A percentile compares a stretch with the other conserved stretches of the same genome.
Evolutionary conservation across 2,797 vertebrate species (phyloP).

Genomic region (Aselliscus stoliczkanus): DNA sequence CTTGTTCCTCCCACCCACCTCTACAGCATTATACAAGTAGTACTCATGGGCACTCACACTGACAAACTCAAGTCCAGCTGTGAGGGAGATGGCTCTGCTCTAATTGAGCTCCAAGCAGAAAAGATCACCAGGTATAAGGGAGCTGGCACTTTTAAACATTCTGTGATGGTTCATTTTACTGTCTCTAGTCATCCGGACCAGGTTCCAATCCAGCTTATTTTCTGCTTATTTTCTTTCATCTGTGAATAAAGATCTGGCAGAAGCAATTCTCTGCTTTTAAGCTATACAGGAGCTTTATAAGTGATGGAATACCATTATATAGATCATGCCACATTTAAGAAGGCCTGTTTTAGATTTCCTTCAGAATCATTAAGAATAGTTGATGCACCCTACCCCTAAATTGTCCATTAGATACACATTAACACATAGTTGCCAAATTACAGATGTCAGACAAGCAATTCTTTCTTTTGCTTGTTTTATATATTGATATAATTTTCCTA

Average conservation of each 20-base stretch:
- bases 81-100: background rate
- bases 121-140: background rate
- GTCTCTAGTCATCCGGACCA: conserved; percentile 69
- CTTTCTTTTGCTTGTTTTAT: background rate
- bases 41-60: background rate
- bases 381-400: background rate
- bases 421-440: background rate
- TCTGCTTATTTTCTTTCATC: conserved; percentile 72
- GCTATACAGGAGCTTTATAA: conserved; percentile 62
- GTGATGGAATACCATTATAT: conserved; percentile 68
- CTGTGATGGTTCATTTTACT: conserved; percentile 63
- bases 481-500: background rate
- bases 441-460: background rate
- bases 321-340: background rate
- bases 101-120: background rate
- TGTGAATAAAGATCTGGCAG: conserved; percentile 60
- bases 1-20: background rate
- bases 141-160: background rate
- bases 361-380: background rate
- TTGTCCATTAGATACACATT: background rate
- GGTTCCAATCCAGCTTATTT: conserved; percentile 66
- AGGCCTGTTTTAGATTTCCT: background rate
- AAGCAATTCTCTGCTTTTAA: conserved; percentile 58
- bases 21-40: background rate
- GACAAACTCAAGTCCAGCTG: background rate